Percentiles rank a stretch among this genome's conserved stretches.
Conservation (phyloP, 2,888 invertebrate species). For the Nemotelus pantherinus region DNA sequence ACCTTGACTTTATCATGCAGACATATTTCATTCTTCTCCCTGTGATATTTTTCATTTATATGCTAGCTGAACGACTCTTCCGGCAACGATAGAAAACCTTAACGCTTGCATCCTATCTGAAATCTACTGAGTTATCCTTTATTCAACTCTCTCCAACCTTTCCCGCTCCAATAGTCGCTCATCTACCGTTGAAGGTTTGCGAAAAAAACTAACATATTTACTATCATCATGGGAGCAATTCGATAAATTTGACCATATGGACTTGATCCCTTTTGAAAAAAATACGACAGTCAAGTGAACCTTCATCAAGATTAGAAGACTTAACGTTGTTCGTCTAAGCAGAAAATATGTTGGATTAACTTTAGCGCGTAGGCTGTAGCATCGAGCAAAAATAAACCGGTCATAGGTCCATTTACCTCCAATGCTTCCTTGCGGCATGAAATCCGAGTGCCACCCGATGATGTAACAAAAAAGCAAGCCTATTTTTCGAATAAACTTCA, state of each 20-base stretch:
- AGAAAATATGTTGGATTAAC: constrained; percentile 51
- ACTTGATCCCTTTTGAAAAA: constrained; percentile 47
- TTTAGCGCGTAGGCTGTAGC: constrained; percentile 40
- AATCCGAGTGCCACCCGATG: no score
- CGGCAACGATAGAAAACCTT: no score
- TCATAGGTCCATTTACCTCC: constrained; percentile 36
- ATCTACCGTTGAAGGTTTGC: no score
- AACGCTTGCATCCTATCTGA: no score
- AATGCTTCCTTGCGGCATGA: not conserved
- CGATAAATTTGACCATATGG: constrained; percentile 51
- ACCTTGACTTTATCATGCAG: no score
- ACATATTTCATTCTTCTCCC: no score
- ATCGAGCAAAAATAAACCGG: not conserved
- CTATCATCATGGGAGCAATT: constrained; percentile 45
- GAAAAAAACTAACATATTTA: not conserved
- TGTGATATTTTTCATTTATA: no score
- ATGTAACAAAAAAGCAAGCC: no score
- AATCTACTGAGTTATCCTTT: no score
- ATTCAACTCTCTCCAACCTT: no score
- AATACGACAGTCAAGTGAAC: constrained; percentile 48
- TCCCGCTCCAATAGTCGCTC: no score
- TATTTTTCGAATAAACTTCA: not conserved
- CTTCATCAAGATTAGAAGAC: constrained; percentile 49
- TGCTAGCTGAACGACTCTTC: no score
- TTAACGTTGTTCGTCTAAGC: constrained; percentile 50